Percentiles rank a stretch among this genome's conserved stretches.
Conservation (phyloP, 2,113 vertebrate species). For the Charina bottae region DNA sequence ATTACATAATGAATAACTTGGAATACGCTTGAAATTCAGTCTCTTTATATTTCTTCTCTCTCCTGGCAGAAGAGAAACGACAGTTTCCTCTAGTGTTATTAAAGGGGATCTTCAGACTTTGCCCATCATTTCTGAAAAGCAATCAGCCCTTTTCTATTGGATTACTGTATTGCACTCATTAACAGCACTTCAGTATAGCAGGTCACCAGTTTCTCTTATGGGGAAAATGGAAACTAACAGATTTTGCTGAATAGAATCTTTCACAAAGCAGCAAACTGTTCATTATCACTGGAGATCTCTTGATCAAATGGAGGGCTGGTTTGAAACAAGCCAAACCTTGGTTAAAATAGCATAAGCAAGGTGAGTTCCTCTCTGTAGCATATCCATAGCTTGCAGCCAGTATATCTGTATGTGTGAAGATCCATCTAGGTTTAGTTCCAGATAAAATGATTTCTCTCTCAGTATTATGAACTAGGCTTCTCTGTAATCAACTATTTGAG, state of each 20-base stretch:
- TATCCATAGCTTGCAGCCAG: background rate
- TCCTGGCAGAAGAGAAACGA: constrained; percentile 15
- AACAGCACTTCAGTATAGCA: constrained; percentile 37
- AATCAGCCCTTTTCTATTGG: constrained; percentile 24
- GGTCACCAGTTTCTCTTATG: constrained; percentile 40
- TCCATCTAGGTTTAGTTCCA: background rate
- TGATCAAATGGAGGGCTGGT: background rate
- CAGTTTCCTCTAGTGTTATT: background rate
- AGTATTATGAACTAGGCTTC: background rate
- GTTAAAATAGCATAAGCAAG: background rate
- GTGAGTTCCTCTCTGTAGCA: background rate
- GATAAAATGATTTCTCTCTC: background rate
- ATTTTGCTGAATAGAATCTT: constrained; percentile 45
- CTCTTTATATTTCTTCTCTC: constrained; percentile 21
- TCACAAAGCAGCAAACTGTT: constrained; percentile 35
- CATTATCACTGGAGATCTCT: constrained; percentile 35
- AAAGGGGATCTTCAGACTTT: constrained; percentile 6
- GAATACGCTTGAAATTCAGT: constrained; percentile 2
- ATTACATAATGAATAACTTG: constrained; percentile 50
- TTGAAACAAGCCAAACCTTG: background rate
- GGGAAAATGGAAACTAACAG: constrained; percentile 48
- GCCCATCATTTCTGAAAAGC: constrained; percentile 35
- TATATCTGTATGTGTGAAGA: background rate
- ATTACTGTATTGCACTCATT: constrained; percentile 42
- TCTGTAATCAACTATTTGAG: background rate